Evolutionary conservation across 2,888 invertebrate species (phyloP).

Genomic region (Lordiphosa andalusiaca): DNA sequence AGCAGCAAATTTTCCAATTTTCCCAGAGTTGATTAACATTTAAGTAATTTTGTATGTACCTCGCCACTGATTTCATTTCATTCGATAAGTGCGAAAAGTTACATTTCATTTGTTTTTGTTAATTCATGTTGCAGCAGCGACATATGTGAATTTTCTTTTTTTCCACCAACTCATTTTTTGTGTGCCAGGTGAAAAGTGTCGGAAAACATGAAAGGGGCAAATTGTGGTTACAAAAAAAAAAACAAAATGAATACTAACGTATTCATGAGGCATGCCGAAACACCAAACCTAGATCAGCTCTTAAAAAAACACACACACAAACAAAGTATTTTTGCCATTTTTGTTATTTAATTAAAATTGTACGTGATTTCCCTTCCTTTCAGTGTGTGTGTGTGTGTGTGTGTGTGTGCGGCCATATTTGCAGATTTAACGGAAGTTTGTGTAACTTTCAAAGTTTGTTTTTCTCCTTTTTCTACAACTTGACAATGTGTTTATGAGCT

Average conservation of each 20-base stretch:
- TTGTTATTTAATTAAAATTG: too few relatives aligned
- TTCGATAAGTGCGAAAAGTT: constrained; percentile 37
- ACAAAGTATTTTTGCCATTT: too few relatives aligned
- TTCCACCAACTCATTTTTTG: constrained; percentile 3
- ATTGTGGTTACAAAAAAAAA: constrained; percentile 27
- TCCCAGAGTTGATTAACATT: constrained; percentile 21
- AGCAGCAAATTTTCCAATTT: neutral
- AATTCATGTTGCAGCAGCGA: constrained; percentile 51
- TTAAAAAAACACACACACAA: too few relatives aligned
- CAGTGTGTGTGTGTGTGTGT: too few relatives aligned
- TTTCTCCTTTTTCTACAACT: constrained; percentile 24
- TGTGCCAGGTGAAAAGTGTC: constrained; percentile 60
- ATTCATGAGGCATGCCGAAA: too few relatives aligned
- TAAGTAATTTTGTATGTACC: constrained; percentile 27
- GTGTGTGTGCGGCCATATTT: constrained; percentile 8
- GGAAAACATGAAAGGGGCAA: constrained; percentile 60
- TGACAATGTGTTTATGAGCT: constrained; percentile 9
- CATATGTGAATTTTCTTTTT: constrained; percentile 50
- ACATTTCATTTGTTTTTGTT: constrained; percentile 49
- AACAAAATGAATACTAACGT: too few relatives aligned
- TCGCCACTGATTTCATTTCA: constrained; percentile 22
- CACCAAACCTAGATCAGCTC: too few relatives aligned
- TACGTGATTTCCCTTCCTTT: too few relatives aligned
- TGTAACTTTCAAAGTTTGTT: constrained; percentile 20
- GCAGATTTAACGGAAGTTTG: constrained; percentile 32